Evolutionary conservation across 2,113 vertebrate species (phyloP), one percentile per base, ranked within the genome.

Genomic region (Anhinga anhinga): DNA sequence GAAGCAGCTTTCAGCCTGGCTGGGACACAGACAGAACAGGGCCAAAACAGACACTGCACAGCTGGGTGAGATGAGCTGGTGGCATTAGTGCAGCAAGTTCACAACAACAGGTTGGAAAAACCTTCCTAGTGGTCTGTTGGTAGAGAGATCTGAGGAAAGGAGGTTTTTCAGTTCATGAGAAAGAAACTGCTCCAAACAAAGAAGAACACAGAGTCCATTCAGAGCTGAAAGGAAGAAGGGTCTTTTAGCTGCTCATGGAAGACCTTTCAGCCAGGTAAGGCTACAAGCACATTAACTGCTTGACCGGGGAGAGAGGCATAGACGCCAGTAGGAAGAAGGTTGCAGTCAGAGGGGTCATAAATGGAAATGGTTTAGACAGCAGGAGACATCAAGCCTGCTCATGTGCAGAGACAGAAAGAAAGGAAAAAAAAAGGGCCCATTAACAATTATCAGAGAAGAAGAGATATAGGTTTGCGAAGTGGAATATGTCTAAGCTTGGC

Each of bases 401-500:
- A 26, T 56, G 52, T 32, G 29, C 26, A 94, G 13, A 83, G 32
- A 70, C 2, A 17, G 22, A 3, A 32, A 63, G 17, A 29, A 9
- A 23, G 40, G 15, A 27, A 12, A 12, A 8, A 20, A 23, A 52
- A 16, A 27, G 3, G 8, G 8, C 8, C 32, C 16, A 70, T 70
- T 53, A 93, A 21, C 7, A 85, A 62, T 45, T 87, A 67, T 47
- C 81, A 66, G 66, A 76, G 61, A 74, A 91, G 56, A 81, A 86
- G 83, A 95, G 32, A 62, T 20, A 94, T 91, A 42, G n/a, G 53
- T 81, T 70, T 93, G 84, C 85, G 78, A 95, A 94, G 95, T 40
- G 55, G 80, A 91, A 53, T 85, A 82, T 5, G 42, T 86, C 89
- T 83, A 59, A 93, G 74, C 50, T 93, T 95, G 94, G 93, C 89